Conservation (phyloP, 2,888 invertebrate species). For the Polyploca ridens region DNA sequence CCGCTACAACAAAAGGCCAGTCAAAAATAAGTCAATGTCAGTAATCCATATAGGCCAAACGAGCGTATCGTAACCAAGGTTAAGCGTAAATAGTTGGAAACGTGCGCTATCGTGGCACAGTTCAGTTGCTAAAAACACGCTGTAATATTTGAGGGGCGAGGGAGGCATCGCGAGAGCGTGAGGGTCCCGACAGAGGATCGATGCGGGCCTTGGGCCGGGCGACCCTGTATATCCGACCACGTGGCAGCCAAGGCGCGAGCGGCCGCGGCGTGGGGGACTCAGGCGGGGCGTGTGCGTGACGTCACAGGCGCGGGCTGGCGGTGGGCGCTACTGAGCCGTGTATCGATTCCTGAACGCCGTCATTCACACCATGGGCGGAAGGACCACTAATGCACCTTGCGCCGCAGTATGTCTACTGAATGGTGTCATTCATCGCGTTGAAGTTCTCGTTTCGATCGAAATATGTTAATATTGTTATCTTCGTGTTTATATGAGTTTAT, state of each 20-base stretch:
- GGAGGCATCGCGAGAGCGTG: conserved; percentile 25
- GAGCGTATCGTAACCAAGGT: conserved; percentile 3
- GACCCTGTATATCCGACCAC: conserved; percentile 34
- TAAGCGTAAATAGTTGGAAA: conserved; percentile 8
- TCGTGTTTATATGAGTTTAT: not conserved
- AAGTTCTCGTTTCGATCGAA: not conserved
- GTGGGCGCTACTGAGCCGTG: conserved; percentile 40
- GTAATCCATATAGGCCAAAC: conserved; percentile 7
- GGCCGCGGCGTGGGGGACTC: conserved; percentile 27
- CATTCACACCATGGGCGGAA: conserved; percentile 42
- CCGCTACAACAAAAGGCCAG: conserved; percentile 17
- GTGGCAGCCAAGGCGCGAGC: conserved; percentile 16
- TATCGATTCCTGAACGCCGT: conserved; percentile 9
- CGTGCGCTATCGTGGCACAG: conserved; percentile 10
- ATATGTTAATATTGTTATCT: not conserved
- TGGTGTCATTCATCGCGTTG: conserved; percentile 38
- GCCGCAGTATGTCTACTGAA: conserved; percentile 32
- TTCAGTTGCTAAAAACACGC: conserved; percentile 10
- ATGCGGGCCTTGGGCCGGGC: conserved; percentile 39
- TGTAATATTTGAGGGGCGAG: conserved; percentile 15
- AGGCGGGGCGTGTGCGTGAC: conserved; percentile 43
- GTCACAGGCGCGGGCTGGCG: conserved; percentile 57
- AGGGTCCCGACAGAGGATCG: conserved; percentile 39
- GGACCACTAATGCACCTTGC: conserved; percentile 38
- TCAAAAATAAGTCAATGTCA: conserved; percentile 9